Evolutionary conservation across 2,797 vertebrate genomes (phyloP).

Genomic region (Sebastes steindachneri): DNA sequence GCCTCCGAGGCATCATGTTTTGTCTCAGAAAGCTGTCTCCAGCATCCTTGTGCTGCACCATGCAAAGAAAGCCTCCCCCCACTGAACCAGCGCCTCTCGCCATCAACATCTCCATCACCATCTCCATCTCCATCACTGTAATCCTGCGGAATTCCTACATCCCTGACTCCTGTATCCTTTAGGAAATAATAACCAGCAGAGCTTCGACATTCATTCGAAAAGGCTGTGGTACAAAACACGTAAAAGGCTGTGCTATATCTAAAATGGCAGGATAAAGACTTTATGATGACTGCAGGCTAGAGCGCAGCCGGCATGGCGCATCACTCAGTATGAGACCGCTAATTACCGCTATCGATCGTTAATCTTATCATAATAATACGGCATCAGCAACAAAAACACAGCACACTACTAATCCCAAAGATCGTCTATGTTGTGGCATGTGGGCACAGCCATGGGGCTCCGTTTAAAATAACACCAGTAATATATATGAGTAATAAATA

Average conservation of each 20-base stretch:
- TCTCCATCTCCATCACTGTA: conserved; percentile 62
- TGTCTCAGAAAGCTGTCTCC: conserved; percentile 82
- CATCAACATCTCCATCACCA: conserved; percentile 48
- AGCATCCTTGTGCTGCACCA: conserved; percentile 78
- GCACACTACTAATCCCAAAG: conserved; percentile 15
- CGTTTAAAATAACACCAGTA: neutral
- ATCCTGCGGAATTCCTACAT: conserved; percentile 62
- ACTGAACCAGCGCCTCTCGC: conserved; percentile 51
- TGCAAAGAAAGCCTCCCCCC: conserved; percentile 55
- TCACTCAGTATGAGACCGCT: conserved; percentile 74
- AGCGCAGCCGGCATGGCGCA: conserved; percentile 77
- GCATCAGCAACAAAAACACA: conserved; percentile 21
- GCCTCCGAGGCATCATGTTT: conserved; percentile 86
- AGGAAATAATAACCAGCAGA: conserved; percentile 9
- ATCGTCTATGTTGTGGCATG: conserved; percentile 35
- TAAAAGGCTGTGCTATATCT: conserved; percentile 25
- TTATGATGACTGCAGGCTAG: conserved; percentile 66
- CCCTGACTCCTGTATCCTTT: conserved; percentile 31
- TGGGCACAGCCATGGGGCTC: conserved; percentile 1
- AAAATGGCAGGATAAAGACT: conserved; percentile 77
- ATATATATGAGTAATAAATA: conserved; percentile 5
- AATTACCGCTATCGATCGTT: conserved; percentile 72
- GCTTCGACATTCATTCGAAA: conserved; percentile 32
- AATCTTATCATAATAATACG: conserved; percentile 74
- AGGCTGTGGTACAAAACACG: neutral